A percentile compares a stretch with the other conserved stretches of the same genome.
phyloP scores from a whole-genome alignment of 2,113 vertebrate species.

The Cranoglanis bouderius region DNA sequence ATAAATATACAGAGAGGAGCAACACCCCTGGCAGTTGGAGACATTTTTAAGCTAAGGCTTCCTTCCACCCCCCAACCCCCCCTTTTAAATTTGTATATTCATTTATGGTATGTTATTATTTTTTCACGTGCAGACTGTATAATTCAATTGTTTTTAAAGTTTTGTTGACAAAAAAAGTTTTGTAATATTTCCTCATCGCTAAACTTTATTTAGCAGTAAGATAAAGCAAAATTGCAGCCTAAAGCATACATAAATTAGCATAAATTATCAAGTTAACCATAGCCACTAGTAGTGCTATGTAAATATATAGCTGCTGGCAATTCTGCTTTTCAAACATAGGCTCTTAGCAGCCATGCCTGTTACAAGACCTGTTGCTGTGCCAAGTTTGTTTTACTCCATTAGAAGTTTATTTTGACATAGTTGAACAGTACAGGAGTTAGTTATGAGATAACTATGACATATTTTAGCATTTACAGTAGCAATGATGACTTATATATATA shows the following conservation, averaged over 20 bases:
- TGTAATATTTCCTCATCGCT: not conserved
- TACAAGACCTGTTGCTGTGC: not conserved
- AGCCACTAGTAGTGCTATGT: not conserved
- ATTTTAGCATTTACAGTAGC: not conserved
- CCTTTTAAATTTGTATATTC: not conserved
- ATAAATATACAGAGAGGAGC: not conserved
- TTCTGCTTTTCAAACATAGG: not conserved
- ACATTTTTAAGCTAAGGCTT: not conserved
- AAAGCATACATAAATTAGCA: slow-evolving; percentile 11
- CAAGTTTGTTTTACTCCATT: not conserved
- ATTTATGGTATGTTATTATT: slow-evolving; percentile 4
- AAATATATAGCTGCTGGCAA: not conserved
- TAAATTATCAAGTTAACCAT: not conserved
- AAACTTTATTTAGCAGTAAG: not conserved
- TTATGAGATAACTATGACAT: not conserved
- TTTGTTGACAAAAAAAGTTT: not conserved
- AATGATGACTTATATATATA: not conserved
- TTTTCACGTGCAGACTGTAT: not conserved
- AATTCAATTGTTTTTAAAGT: not conserved
- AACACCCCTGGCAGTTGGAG: slow-evolving; percentile 2
- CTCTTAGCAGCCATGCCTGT: not conserved
- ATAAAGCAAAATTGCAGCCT: not conserved
- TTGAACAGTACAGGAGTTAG: not conserved
- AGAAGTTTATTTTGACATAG: not conserved
- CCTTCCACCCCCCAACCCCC: too few relatives aligned